A percentile compares a stretch with the other conserved stretches of the same genome.
These are phyloP conservation scores for Strigops habroptila DNA, from an alignment of 2,113 vertebrate species.

Conservation along the genomic window DNA sequence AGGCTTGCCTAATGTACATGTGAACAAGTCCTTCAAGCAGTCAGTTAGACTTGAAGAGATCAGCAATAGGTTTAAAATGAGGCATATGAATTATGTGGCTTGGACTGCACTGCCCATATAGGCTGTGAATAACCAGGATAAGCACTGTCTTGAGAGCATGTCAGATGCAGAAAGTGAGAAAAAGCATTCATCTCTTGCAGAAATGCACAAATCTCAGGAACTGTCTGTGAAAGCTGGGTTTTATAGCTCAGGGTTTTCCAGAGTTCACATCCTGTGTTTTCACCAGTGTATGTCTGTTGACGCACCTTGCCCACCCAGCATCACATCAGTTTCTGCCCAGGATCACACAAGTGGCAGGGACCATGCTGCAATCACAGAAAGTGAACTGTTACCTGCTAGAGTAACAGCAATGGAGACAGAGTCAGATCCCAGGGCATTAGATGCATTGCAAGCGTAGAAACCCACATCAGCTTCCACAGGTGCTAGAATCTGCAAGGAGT, in stretches of 20 bases:
- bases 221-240: neutral
- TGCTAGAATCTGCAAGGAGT: slow-evolving; percentile 86
- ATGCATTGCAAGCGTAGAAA: slow-evolving; percentile 90
- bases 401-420: slow-evolving; percentile 87
- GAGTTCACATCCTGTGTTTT: neutral
- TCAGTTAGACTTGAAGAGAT: neutral
- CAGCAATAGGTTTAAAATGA: neutral
- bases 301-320: neutral
- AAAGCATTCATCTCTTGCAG: neutral
- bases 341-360: neutral
- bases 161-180: neutral
- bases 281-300: neutral
- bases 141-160: neutral
- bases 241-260: neutral
- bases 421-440: slow-evolving; percentile 81
- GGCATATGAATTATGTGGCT: neutral
- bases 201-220: neutral
- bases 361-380: neutral
- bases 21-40: neutral
- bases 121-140: neutral
- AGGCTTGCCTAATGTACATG: neutral
- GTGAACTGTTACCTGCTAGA: slow-evolving; percentile 79
- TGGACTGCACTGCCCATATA: neutral
- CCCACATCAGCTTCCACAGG: slow-evolving; percentile 89
- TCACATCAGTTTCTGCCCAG: neutral